phyloP scores from a whole-genome alignment of 2,888 invertebrate species.

The Thymelicus acteon region DNA sequence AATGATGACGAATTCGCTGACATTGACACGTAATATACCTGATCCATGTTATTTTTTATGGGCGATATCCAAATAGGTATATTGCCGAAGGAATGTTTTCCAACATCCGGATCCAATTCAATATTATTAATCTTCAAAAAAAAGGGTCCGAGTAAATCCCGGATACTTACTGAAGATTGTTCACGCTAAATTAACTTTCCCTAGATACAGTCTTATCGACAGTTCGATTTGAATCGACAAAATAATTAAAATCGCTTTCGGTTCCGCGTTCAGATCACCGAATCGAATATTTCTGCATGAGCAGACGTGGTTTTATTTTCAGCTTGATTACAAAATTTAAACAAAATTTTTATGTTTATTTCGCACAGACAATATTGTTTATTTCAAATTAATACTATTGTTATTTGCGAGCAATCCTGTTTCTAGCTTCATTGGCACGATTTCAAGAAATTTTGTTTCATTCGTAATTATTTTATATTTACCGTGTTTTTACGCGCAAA shows the following conservation, averaged over 20 bases:
- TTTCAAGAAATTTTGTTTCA: not conserved
- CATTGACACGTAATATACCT: not conserved
- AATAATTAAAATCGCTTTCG: constrained; percentile 48
- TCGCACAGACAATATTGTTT: constrained; percentile 3
- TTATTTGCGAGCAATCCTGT: not conserved
- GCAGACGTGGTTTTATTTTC: constrained; percentile 30
- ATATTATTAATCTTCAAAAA: constrained; percentile 42
- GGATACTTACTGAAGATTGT: constrained; percentile 43
- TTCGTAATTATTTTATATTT: not conserved
- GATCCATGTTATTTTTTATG: constrained; percentile 5
- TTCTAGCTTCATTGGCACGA: not conserved
- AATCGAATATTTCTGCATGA: constrained; percentile 45
- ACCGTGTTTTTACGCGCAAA: not conserved
- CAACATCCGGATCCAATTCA: constrained; percentile 23
- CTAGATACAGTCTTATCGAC: constrained; percentile 49
- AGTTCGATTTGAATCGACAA: constrained; percentile 48
- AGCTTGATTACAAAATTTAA: not conserved
- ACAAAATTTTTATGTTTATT: not conserved
- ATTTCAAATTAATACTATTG: constrained; percentile 15
- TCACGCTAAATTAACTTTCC: constrained; percentile 49
- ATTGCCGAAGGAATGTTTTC: constrained; percentile 20
- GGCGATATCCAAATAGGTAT: not conserved
- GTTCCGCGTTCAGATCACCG: constrained; percentile 42
- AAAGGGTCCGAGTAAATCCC: constrained; percentile 42
- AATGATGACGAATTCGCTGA: not conserved